Evolutionary conservation across 2,888 invertebrate genomes (phyloP), one percentile per base, ranked within the genome.

Genomic region (Osmoderma eremita): DNA sequence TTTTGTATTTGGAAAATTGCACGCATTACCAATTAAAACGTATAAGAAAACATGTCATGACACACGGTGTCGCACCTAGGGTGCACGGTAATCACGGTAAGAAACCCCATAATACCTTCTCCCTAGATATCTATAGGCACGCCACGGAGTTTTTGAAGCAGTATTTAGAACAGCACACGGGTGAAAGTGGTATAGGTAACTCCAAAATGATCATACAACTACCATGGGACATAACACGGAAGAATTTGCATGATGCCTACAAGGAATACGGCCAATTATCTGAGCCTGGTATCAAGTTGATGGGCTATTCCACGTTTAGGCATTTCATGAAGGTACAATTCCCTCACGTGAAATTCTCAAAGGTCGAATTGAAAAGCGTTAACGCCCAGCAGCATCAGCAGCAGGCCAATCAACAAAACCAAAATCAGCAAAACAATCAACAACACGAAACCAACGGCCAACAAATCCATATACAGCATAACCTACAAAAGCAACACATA

Each of bases 321-420:
- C 89, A 91, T 74, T 92, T 92, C 77, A 90, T 92, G 89, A 91
- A 91, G 78, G 91, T 91, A 74, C 92, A 92, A 77, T 92, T 92
- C 79, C 91, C 92, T 0, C 89, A 91, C 75, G 89, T 91, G 3
- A 90, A 89, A 77, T 91, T 91, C 77, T 84, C 84, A 50, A 86
- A 86, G 75, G 77, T 84, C 13, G 90, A 89, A 69, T 87, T 87
- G 0, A 88, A 88, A 75, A 71, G 85, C 71, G 84, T 84, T 53
- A 82, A 82, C 39, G 82, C 84, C 22, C 78, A 84, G 63, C 85
- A 84, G 62, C 85, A 85, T 73, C 84, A 82, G 36, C 83, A 83
- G 8, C 81, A 81, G 6, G 83, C 83, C 1, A 82, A 82, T 17
- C 81, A 81, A 4, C 84, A 83, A 4, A 83, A 84, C 63, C 82